A percentile compares a stretch with the other conserved stretches of the same genome.
phyloP scores from a whole-genome alignment of 2,113 vertebrate species.

The Centrocercus urophasianus region DNA sequence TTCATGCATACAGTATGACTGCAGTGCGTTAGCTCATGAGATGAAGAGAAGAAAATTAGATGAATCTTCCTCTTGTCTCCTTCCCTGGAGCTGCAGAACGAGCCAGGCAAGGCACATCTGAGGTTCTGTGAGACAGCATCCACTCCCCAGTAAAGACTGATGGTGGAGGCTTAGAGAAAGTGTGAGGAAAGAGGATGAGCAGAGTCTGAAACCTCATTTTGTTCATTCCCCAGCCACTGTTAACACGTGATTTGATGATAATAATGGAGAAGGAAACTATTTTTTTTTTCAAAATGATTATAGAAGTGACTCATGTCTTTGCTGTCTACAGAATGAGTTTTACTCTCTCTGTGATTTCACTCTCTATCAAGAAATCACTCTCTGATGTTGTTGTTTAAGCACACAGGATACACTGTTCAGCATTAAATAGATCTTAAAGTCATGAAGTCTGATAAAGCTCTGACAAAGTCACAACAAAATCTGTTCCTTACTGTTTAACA shows the following conservation, averaged over 20 bases:
- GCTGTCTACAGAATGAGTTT: neutral
- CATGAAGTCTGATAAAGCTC: neutral
- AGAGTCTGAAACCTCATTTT: neutral
- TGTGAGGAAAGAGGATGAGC: neutral
- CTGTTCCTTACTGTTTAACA: neutral
- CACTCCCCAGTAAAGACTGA: fast-evolving
- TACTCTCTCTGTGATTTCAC: neutral
- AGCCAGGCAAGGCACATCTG: neutral
- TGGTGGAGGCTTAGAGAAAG: neutral
- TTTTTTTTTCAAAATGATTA: neutral
- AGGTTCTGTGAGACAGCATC: neutral
- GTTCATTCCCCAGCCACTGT: neutral
- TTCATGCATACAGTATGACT: neutral
- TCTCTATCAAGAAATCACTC: neutral
- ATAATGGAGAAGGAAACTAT: neutral
- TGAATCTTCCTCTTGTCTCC: neutral
- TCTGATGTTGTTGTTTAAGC: neutral
- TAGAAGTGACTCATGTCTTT: neutral
- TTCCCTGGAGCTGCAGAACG: neutral
- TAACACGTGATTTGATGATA: neutral
- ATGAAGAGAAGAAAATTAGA: neutral
- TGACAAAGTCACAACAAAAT: neutral
- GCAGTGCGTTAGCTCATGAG: neutral
- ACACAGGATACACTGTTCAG: neutral
- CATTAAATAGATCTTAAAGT: slow-evolving; percentile 5